phyloP scores from a whole-genome alignment of 2,797 vertebrate genomes.

The Chlorospingus flavigularis region DNA sequence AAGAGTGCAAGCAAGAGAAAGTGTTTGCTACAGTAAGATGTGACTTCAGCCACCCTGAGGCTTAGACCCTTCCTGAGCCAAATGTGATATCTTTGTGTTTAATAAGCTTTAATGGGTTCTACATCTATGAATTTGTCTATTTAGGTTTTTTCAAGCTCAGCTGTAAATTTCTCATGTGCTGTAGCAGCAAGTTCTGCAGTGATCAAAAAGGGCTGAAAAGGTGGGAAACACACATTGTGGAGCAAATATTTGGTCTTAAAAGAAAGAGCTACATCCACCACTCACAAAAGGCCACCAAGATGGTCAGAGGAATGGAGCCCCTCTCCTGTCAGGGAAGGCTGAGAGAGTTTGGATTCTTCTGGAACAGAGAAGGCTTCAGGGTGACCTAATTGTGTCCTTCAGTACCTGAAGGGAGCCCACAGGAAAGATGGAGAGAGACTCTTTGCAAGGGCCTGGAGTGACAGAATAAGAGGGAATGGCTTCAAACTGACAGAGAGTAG shows the following conservation, averaged over 20 bases:
- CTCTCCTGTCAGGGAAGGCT: background rate
- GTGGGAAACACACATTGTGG: background rate
- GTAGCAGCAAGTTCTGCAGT: background rate
- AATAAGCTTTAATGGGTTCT: background rate
- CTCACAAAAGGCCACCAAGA: too few relatives aligned
- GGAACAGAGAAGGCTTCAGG: fast-evolving
- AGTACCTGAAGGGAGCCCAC: background rate
- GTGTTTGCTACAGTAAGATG: background rate
- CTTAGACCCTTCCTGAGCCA: background rate
- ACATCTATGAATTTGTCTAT: background rate
- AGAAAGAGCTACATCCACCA: background rate
- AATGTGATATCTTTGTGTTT: background rate
- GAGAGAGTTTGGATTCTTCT: background rate
- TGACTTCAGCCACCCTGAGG: background rate
- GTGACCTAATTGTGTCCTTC: background rate
- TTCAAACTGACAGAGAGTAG: background rate
- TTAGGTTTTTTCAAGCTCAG: background rate
- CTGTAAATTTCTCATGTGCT: background rate
- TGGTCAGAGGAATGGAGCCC: background rate
- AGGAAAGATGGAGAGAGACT: background rate
- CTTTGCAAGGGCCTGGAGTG: background rate
- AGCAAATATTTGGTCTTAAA: background rate
- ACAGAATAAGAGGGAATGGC: background rate
- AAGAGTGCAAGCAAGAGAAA: background rate
- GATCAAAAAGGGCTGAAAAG: background rate